Conservation (phyloP, 2,888 invertebrate species). For the Melieria crassipennis region DNA sequence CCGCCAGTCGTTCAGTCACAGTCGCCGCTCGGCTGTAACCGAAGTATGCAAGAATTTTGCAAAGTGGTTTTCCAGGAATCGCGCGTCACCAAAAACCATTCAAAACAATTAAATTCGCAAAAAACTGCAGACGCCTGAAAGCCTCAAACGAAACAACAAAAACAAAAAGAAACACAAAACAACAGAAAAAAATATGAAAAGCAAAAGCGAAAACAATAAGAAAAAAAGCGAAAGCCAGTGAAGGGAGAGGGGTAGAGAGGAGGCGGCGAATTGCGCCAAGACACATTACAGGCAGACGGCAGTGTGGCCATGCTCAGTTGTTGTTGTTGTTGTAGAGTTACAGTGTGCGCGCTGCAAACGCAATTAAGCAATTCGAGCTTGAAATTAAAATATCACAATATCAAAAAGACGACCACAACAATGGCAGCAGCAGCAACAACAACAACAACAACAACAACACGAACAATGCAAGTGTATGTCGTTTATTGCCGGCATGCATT, state of each 20-base stretch:
- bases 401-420: not conserved
- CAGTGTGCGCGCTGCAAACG: conserved; percentile 8
- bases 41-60: conserved; percentile 42
- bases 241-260: not conserved
- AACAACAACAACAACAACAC: too few species aligned
- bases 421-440: too few species aligned
- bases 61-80: conserved; percentile 60
- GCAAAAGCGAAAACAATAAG: conserved; percentile 9
- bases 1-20: too few species aligned
- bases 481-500: too few species aligned
- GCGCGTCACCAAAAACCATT: conserved; percentile 49
- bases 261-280: too few species aligned
- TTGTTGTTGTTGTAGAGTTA: not conserved
- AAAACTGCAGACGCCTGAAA: conserved; percentile 4
- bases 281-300: too few species aligned
- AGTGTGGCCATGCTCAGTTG: too few species aligned
- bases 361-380: conserved; percentile 24
- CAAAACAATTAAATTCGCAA: conserved; percentile 49
- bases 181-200: not conserved
- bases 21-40: not conserved
- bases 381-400: conserved; percentile 21
- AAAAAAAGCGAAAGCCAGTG: not conserved
- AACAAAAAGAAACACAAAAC: conserved; percentile 9
- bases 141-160: not conserved
- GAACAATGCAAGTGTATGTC: too few species aligned